A percentile compares a stretch with the other conserved stretches of the same genome.
These are phyloP conservation scores for Plemyria rubiginata DNA, from an alignment of 2,888 invertebrate genomes.

Conservation along the genomic window DNA sequence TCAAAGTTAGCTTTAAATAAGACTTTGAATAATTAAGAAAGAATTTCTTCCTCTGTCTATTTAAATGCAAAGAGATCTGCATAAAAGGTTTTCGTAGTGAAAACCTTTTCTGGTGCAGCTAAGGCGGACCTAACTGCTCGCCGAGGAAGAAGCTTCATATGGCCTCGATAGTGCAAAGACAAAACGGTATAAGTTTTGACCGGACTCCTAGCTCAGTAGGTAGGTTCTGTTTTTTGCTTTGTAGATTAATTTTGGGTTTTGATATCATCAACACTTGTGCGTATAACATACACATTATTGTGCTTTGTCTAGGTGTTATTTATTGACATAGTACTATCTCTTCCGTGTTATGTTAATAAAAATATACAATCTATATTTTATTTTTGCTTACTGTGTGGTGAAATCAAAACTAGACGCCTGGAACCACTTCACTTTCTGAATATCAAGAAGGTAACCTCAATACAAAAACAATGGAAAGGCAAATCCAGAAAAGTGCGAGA, in stretches of 20 bases:
- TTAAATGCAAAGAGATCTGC: slow-evolving; percentile 51
- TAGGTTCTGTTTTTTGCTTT: no score
- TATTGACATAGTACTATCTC: no score
- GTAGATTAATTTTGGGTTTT: no score
- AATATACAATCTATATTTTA: no score
- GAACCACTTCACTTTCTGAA: background rate
- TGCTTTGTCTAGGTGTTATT: no score
- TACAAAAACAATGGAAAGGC: background rate
- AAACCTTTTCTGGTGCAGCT: slow-evolving; percentile 37
- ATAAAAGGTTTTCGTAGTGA: slow-evolving; percentile 58
- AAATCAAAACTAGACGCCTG: background rate
- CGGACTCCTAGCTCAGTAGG: no score
- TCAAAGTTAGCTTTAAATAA: slow-evolving; percentile 33
- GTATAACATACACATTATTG: no score
- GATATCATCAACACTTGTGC: no score
- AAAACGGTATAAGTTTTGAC: no score
- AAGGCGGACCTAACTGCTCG: background rate
- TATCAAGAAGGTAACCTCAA: background rate
- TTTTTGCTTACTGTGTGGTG: no score
- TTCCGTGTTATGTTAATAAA: no score
- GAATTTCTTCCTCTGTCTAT: slow-evolving; percentile 40
- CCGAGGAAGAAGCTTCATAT: background rate
- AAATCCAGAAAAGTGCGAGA: background rate
- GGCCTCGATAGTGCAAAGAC: no score
- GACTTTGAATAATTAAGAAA: slow-evolving; percentile 40